Base-by-base conservation (phyloP, 2,113 vertebrate species). In the Archocentrus centrarchus region DNA sequence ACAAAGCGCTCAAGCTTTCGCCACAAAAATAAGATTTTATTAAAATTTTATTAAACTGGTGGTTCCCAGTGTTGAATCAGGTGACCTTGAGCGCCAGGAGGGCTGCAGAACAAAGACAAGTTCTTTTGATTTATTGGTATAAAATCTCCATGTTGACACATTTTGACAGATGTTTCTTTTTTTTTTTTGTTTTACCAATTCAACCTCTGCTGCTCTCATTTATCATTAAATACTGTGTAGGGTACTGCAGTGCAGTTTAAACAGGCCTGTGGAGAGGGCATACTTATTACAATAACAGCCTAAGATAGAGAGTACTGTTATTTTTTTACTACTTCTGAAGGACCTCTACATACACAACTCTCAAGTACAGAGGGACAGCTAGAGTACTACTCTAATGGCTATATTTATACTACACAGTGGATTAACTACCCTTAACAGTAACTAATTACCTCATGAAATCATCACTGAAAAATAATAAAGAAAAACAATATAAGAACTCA, bases 401-500 rank as follows among this genome's bases (percentile, higher is more conserved):
- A 80, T 37, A 75, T 83, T 64, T 58, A 79, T 1, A 81, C 47
- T 35, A 85, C 47, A 85, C 53, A 61, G 18, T 27, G 3, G 18
- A 57, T 11, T 35, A 35, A 1, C 22, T 84, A 59, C 6, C 7
- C 44, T 83, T 9, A 81, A 68, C 50, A 17, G 14, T 7, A 53
- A 57, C 39, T 15, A 63, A 63, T 91, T 91, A 94, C 93, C 91
- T 93, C 79, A 20, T 27, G 70, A 62, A 90, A 61, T 88, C 86
- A 7, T 89, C 90, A 86, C 92, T 93, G 91, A 61, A 88, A 88
- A 76, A 59, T 27, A 59, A 77, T 10, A 50, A 79, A 2, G 57
- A 79, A 70, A 62, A 62, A 79, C 13, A 66, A 37, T 8, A 37
- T 62, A n/a, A 68, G 41, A 27, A 35, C 8, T 30, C 62, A 22